Base-by-base conservation (phyloP, 1,140 invertebrate species). In the Phthorimaea operculella region DNA sequence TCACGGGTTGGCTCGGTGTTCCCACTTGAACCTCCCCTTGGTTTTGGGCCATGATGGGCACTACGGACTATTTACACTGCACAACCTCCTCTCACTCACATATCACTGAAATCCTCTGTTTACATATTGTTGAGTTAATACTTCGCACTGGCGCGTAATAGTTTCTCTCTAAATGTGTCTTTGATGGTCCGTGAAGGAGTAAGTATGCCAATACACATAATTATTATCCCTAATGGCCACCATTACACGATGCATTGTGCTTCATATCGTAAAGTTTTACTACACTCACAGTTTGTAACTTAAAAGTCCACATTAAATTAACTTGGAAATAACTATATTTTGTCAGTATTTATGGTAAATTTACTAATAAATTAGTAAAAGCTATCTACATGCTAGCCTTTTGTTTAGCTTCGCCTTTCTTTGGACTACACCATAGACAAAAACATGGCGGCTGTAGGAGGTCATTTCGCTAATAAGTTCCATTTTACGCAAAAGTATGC, bases 341-440 rank as follows among this genome's bases (percentile, higher is more conserved):
- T 73, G 52, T 71, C 63, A 70, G 51, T 73, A 73, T 67, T 70
- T 72, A 64, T 58, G 63, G 64, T 59, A 73, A 69, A 61, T 79
- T 72, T 66, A 74, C 68, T 74, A 64, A 66, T 76, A 76, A 66
- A 75, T 78, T 69, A 77, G 60, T 70, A 77, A 81, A 81, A 71
- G 77, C 70, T 82, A 81, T 77, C 74, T 80, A 82, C 79, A 85
- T 83, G 72, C 74, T 79, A 83, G 62, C 76, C 82, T 83, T 85
- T 85, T 85, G 79, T 85, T 85, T 85, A 85, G 82, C 82, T 83
- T 85, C 82, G 75, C 79, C 82, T 83, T 85, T 85, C 82, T 83
- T 84, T 84, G 66, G 71, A 59, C 74, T 66, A 54, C 58, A 64
- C 68, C 81, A 83, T 80, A 84, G 78, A 84, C 74, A 82, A 79